These are phyloP conservation scores for Chaenogobius annularis DNA, from an alignment of 2,113 vertebrate species.

Conservation along the genomic window DNA sequence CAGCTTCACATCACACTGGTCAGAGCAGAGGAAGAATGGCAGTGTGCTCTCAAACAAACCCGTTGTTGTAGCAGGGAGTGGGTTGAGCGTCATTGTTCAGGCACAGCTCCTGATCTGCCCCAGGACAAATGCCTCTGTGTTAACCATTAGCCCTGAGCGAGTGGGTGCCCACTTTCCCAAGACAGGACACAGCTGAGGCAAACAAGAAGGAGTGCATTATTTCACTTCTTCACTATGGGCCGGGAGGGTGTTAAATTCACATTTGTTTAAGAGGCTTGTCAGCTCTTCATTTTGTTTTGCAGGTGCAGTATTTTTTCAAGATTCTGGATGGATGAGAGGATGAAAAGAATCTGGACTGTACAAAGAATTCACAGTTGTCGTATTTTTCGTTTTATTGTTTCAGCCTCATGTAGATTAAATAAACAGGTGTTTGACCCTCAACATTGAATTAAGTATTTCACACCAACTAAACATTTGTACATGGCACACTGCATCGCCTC, in stretches of 20 bases:
- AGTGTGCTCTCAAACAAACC: slow-evolving; percentile 66
- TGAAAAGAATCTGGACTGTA: slow-evolving; percentile 18
- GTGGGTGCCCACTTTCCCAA: slow-evolving; percentile 65
- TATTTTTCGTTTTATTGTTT: slow-evolving; percentile 83
- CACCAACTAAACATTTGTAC: slow-evolving; percentile 87
- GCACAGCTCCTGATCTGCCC: slow-evolving; percentile 72
- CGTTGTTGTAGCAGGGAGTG: slow-evolving; percentile 70
- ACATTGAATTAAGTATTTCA: slow-evolving; percentile 89
- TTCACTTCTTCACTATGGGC: neutral
- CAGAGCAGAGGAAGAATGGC: slow-evolving; percentile 60
- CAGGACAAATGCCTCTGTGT: slow-evolving; percentile 74
- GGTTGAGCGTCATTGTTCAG: slow-evolving; percentile 71
- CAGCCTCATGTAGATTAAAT: slow-evolving; percentile 94
- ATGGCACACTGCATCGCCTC: slow-evolving; percentile 94
- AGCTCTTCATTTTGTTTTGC: slow-evolving; percentile 32
- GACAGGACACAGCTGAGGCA: slow-evolving; percentile 42
- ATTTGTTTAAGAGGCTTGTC: neutral
- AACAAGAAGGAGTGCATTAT: slow-evolving; percentile 18
- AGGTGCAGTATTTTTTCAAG: slow-evolving; percentile 98
- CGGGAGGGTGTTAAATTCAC: neutral
- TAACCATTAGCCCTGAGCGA: slow-evolving; percentile 79
- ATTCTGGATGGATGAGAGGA: slow-evolving; percentile 81
- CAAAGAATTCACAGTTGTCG: slow-evolving; percentile 54
- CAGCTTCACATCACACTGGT: slow-evolving; percentile 58
- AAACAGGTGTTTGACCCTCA: slow-evolving; percentile 89